phyloP scores from a whole-genome alignment of 2,797 vertebrate species.

The Notoglanidium macrostoma region DNA sequence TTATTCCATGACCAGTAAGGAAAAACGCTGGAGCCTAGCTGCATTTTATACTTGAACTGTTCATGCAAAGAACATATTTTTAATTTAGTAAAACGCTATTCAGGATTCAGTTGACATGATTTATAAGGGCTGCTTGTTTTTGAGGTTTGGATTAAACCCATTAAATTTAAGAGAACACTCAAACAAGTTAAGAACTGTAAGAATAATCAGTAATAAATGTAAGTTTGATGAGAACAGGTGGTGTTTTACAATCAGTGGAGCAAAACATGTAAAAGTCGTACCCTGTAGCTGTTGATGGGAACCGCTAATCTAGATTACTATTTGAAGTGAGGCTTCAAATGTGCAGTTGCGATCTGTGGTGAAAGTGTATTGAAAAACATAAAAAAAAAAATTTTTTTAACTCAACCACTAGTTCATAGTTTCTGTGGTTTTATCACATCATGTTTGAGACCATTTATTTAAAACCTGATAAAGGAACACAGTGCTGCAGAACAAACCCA shows the following conservation, averaged over 20 bases:
- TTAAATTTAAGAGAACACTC: neutral
- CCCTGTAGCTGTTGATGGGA: neutral
- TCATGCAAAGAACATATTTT: no score
- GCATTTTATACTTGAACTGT: neutral
- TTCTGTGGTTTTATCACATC: neutral
- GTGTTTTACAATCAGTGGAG: neutral
- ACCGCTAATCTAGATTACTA: neutral
- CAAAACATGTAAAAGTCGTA: neutral
- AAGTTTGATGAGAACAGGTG: neutral
- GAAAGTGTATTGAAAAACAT: neutral
- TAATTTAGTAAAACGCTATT: neutral
- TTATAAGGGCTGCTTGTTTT: neutral
- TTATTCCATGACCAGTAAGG: no score
- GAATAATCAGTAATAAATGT: neutral
- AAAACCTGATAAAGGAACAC: neutral
- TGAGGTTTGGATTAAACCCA: neutral
- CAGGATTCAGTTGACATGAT: neutral
- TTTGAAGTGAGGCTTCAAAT: neutral
- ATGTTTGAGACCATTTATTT: neutral
- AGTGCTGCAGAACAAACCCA: neutral
- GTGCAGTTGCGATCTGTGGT: neutral
- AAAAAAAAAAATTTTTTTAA: neutral
- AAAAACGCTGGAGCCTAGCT: no score
- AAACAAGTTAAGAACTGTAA: neutral
- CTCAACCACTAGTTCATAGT: neutral